Conservation (phyloP, 2,888 invertebrate species). For the Zootermopsis nevadensis region DNA sequence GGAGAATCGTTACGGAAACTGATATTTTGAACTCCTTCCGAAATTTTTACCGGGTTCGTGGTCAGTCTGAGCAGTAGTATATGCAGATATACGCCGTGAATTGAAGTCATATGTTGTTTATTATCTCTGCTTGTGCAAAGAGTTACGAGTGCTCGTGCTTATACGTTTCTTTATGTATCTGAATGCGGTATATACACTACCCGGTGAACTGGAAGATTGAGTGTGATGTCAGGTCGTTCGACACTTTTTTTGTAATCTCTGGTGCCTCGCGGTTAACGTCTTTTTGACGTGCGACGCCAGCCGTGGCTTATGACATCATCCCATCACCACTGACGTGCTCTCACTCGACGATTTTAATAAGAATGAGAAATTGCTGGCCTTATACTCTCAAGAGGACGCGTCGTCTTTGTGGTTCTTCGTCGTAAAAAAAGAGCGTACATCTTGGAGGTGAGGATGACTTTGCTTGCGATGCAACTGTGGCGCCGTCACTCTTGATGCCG, state of each 20-base stretch:
- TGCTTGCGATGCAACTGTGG: constrained; percentile 13
- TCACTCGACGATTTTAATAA: constrained; percentile 9
- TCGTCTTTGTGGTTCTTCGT: neutral
- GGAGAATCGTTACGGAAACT: too few species aligned
- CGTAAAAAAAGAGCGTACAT: neutral
- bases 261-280: constrained; percentile 16
- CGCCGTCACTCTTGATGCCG: neutral
- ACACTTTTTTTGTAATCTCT: constrained; percentile 10
- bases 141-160: neutral
- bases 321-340: constrained; percentile 2
- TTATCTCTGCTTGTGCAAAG: neutral
- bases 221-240: constrained; percentile 10
- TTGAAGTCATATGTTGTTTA: neutral
- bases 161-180: neutral
- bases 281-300: constrained; percentile 16
- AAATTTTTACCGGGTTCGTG: neutral
- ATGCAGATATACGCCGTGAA: neutral
- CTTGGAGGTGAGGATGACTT: constrained; percentile 1
- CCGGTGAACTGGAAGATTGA: constrained; percentile 13
- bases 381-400: constrained; percentile 12
- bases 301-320: constrained; percentile 13
- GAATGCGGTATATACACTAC: neutral
- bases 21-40: too few species aligned
- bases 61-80: neutral
- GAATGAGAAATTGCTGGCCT: constrained; percentile 3